phyloP scores from a whole-genome alignment of 1,140 invertebrate genomes.

The Drosophila saltans region DNA sequence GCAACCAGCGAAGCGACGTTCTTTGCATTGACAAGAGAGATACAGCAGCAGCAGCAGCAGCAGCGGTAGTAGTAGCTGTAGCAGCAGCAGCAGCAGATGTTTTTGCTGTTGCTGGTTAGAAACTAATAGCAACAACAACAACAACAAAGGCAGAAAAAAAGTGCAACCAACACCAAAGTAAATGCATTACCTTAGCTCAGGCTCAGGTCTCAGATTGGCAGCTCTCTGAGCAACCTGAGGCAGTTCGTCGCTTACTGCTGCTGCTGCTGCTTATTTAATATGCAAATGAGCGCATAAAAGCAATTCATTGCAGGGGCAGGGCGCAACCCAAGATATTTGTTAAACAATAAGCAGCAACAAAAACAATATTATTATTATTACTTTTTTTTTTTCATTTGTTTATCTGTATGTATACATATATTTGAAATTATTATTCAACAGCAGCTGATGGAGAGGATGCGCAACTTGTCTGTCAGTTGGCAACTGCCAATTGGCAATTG shows the following conservation, averaged over 20 bases:
- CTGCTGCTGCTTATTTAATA: constrained; percentile 69
- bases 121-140: constrained; percentile 56
- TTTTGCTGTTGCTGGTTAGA: constrained; percentile 59
- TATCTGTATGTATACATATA: constrained; percentile 19
- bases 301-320: constrained; percentile 73
- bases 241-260: constrained; percentile 6
- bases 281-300: constrained; percentile 81
- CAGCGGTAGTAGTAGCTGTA: no score
- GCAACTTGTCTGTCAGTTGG: constrained; percentile 51
- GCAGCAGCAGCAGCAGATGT: neutral
- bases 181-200: constrained; percentile 18
- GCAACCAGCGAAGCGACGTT: constrained; percentile 46
- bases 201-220: constrained; percentile 22
- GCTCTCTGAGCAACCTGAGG: constrained; percentile 18
- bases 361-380: constrained; percentile 26
- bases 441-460: constrained; percentile 61
- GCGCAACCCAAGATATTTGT: constrained; percentile 61
- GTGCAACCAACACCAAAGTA: constrained; percentile 55
- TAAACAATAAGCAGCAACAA: constrained; percentile 66
- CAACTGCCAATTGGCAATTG: constrained; percentile 35
- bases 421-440: constrained; percentile 71
- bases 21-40: constrained; percentile 65
- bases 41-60: no score
- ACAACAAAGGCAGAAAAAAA: constrained; percentile 25
- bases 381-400: neutral